Percentiles rank a stretch among this genome's conserved stretches.
Conservation (phyloP, 2,797 vertebrate species). For the Mycteria americana region DNA sequence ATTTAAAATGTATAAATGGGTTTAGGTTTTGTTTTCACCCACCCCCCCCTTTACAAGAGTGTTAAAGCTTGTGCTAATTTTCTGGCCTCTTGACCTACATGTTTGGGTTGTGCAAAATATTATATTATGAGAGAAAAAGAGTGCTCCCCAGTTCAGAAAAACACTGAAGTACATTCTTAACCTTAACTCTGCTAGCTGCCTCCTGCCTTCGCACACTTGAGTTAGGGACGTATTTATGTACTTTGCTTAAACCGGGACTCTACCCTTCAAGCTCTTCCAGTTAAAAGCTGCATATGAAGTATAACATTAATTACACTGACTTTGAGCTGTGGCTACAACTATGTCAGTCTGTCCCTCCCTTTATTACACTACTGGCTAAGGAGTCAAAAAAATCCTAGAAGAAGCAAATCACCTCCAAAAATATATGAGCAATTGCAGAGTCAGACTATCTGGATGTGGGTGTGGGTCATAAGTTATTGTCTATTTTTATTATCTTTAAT, state of each 20-base stretch:
- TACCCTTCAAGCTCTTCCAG: not conserved
- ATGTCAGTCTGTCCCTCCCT: not conserved
- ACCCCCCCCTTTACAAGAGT: not conserved
- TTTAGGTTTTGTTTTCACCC: slow-evolving; percentile 12
- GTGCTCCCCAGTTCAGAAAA: not conserved
- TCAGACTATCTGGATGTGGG: not conserved
- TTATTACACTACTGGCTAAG: not conserved
- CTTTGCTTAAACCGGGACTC: not conserved
- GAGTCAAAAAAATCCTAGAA: not conserved
- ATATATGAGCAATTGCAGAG: not conserved
- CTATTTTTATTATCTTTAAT: not conserved
- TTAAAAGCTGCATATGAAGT: not conserved
- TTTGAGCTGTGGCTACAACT: not conserved
- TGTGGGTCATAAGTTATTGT: not conserved
- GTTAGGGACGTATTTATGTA: not conserved
- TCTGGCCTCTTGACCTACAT: slow-evolving; percentile 27
- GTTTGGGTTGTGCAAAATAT: slow-evolving; percentile 4
- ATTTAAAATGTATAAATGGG: slow-evolving; percentile 11
- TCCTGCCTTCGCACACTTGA: not conserved
- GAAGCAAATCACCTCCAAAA: not conserved
- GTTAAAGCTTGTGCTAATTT: slow-evolving; percentile 20
- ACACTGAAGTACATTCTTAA: not conserved
- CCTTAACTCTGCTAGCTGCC: not conserved
- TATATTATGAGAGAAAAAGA: not conserved
- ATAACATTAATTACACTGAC: not conserved